Conservation (phyloP, 1,140 invertebrate genomes). For the Sminthurides bifidus region DNA sequence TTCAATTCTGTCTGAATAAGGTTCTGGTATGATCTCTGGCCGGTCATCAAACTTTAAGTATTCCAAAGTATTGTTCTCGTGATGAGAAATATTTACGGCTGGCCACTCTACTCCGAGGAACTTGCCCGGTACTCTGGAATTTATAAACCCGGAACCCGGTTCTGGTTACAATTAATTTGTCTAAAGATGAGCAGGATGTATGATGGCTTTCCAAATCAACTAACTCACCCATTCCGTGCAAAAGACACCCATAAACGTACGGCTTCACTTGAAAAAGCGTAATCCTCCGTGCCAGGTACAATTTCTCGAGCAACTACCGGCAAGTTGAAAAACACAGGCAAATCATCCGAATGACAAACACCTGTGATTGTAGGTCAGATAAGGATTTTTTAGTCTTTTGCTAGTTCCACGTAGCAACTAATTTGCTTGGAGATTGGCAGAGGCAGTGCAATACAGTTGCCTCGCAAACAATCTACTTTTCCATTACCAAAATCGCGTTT, state of each 20-base stretch:
- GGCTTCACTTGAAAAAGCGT: slow-evolving; percentile 18
- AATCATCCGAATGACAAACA: slow-evolving; percentile 23
- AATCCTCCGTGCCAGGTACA: slow-evolving; percentile 18
- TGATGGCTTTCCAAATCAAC: not conserved
- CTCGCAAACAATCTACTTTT: not conserved
- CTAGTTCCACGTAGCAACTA: not conserved
- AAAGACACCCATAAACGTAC: slow-evolving; percentile 22
- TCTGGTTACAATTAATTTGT: not conserved
- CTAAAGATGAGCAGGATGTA: not conserved
- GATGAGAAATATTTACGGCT: not conserved
- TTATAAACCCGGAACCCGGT: not conserved
- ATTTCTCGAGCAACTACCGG: slow-evolving; percentile 24
- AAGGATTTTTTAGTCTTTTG: not conserved
- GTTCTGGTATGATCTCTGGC: slow-evolving; percentile 17
- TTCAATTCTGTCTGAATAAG: slow-evolving; percentile 12
- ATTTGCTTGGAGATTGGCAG: not conserved
- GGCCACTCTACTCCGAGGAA: slow-evolving; percentile 8
- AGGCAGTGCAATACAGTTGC: not conserved
- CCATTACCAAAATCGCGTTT: slow-evolving; percentile 16
- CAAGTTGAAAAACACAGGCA: slow-evolving; percentile 24
- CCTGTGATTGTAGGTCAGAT: not conserved
- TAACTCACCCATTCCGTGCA: slow-evolving; percentile 24
- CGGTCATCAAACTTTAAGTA: slow-evolving; percentile 10
- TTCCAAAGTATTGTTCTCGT: not conserved
- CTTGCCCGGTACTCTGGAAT: slow-evolving; percentile 2